Conservation (phyloP, 2,797 vertebrate genomes). For the Anguilla obscura region DNA sequence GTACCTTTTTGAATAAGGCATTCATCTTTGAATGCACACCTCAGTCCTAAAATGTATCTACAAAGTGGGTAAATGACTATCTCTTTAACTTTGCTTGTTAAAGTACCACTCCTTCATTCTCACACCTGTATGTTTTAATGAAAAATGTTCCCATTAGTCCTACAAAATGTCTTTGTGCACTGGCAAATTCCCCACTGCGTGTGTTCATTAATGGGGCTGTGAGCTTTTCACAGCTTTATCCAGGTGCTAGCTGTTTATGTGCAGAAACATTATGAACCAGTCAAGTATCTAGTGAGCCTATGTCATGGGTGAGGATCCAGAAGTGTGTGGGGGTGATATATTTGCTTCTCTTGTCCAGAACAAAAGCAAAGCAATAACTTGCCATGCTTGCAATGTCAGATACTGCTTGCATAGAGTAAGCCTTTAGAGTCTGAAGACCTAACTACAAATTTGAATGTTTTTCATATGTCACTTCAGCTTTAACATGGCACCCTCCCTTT, state of each 20-base stretch:
- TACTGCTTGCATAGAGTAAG: neutral
- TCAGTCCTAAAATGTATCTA: neutral
- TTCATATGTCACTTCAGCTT: neutral
- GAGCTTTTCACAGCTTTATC: neutral
- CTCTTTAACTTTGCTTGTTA: neutral
- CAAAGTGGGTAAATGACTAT: neutral
- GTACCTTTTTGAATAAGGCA: neutral
- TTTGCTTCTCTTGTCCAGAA: neutral
- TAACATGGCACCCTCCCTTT: neutral
- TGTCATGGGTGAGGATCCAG: neutral
- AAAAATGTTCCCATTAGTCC: slow-evolving; percentile 4
- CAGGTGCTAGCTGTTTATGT: neutral
- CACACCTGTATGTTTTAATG: neutral
- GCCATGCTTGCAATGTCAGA: neutral
- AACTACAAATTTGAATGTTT: neutral
- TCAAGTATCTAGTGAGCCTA: neutral
- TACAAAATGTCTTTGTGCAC: neutral
- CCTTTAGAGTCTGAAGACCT: neutral
- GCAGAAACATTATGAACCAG: neutral
- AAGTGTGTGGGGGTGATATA: neutral
- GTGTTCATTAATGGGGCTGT: neutral
- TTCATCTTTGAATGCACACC: neutral
- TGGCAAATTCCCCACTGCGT: neutral
- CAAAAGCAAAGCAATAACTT: neutral
- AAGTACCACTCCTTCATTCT: neutral